Evolutionary conservation across 2,797 vertebrate genomes (phyloP).

Genomic region (Lutjanus argentimaculatus): DNA sequence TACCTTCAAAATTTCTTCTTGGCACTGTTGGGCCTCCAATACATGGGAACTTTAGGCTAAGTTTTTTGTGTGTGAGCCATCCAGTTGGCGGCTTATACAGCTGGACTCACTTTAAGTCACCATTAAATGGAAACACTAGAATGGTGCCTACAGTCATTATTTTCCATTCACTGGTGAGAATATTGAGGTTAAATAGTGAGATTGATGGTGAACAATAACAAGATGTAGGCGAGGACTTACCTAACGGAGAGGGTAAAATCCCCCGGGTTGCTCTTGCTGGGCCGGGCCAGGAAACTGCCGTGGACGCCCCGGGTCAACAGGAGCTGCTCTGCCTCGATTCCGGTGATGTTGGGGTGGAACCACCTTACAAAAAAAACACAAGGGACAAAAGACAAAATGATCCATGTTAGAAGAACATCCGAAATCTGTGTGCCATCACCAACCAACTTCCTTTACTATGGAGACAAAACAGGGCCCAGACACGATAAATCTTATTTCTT

Average conservation of each 20-base stretch:
- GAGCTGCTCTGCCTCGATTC: conserved; percentile 91
- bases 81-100: neutral
- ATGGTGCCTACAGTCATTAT: neutral
- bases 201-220: conserved; percentile 10
- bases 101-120: neutral
- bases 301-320: conserved; percentile 91
- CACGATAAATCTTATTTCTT: neutral
- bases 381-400: neutral
- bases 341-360: conserved; percentile 94
- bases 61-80: neutral
- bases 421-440: neutral
- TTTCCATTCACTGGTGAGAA: conserved; percentile 27
- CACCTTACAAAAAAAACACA: conserved; percentile 82
- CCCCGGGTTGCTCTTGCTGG: conserved; percentile 94
- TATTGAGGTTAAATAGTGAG: conserved; percentile 9
- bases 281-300: conserved; percentile 92
- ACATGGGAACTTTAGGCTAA: too few relatives aligned
- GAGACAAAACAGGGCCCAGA: neutral
- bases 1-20: too few relatives aligned
- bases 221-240: conserved; percentile 64
- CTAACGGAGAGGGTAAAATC: conserved; percentile 94
- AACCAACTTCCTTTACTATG: neutral
- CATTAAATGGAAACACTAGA: too few relatives aligned
- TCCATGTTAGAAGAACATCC: neutral
- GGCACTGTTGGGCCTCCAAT: too few relatives aligned